A percentile compares a stretch with the other conserved stretches of the same genome.
Evolutionary conservation across 92 coral and sea anemone species (phyloP).

Genomic region (Micromussa lordhowensis): DNA sequence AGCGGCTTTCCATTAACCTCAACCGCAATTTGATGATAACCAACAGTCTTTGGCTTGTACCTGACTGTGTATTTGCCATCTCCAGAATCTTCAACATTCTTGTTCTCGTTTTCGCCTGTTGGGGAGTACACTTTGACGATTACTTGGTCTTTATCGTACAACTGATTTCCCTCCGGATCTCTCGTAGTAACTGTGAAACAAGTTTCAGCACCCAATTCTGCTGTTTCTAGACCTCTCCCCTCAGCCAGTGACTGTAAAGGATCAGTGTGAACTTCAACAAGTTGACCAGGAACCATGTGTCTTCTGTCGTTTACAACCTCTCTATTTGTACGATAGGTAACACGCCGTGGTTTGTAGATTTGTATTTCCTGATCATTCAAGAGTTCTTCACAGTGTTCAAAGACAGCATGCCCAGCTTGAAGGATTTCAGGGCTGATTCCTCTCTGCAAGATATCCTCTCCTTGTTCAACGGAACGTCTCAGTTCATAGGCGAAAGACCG

Average conservation of each 20-base stretch:
- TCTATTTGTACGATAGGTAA: background rate
- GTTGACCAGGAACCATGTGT: background rate
- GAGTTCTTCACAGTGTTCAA: background rate
- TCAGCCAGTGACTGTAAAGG: background rate
- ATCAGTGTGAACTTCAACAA: background rate
- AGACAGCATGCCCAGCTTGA: background rate
- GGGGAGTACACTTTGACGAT: conserved; percentile 39
- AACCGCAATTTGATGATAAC: background rate
- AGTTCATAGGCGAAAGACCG: background rate
- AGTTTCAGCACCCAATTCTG: background rate
- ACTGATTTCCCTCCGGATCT: conserved; percentile 6
- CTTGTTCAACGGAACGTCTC: background rate
- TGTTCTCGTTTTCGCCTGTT: background rate
- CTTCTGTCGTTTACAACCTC: background rate
- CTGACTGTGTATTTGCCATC: conserved; percentile 18
- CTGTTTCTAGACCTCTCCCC: background rate
- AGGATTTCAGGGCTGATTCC: background rate
- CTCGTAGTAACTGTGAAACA: background rate
- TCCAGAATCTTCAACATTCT: conserved; percentile 37
- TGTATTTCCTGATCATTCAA: background rate
- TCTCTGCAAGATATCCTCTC: background rate
- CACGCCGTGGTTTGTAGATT: background rate
- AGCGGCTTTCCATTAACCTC: too few species aligned
- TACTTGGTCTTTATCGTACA: conserved; percentile 52
- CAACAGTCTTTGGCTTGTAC: background rate